Conservation (phyloP, 2,888 invertebrate genomes). For the Leptinotarsa haldemani region DNA sequence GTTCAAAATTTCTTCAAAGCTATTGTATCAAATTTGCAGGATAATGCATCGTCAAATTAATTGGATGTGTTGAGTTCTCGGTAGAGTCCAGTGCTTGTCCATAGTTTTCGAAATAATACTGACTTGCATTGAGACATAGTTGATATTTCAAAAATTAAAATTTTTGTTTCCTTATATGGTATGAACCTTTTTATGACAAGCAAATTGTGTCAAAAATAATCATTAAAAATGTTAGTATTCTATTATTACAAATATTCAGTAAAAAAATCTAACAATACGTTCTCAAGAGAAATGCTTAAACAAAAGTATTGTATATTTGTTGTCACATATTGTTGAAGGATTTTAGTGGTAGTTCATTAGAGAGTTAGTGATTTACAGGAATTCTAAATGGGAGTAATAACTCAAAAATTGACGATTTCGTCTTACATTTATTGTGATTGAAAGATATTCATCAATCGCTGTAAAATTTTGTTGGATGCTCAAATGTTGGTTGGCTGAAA, state of each 20-base stretch:
- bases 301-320: too few species aligned
- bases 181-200: not conserved
- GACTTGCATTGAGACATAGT: not conserved
- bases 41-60: slow-evolving; percentile 5
- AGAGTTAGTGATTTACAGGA: not conserved
- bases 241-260: not conserved
- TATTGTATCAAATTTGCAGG: not conserved
- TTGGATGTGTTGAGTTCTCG: not conserved
- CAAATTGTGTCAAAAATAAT: not conserved
- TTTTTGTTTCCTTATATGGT: too few species aligned
- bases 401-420: too few species aligned
- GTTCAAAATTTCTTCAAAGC: not conserved
- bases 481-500: not conserved
- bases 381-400: not conserved
- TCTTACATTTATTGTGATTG: too few species aligned
- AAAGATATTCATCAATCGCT: too few species aligned
- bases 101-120: not conserved
- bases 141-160: not conserved
- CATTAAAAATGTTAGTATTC: not conserved
- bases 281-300: too few species aligned
- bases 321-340: too few species aligned
- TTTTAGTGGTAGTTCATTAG: too few species aligned
- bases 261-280: too few species aligned
- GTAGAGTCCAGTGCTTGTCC: too few species aligned
- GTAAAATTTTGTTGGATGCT: too few species aligned